These are phyloP conservation scores for Palythoa grandiflora DNA, from an alignment of 92 coral and sea anemone genomes.

Conservation along the genomic window DNA sequence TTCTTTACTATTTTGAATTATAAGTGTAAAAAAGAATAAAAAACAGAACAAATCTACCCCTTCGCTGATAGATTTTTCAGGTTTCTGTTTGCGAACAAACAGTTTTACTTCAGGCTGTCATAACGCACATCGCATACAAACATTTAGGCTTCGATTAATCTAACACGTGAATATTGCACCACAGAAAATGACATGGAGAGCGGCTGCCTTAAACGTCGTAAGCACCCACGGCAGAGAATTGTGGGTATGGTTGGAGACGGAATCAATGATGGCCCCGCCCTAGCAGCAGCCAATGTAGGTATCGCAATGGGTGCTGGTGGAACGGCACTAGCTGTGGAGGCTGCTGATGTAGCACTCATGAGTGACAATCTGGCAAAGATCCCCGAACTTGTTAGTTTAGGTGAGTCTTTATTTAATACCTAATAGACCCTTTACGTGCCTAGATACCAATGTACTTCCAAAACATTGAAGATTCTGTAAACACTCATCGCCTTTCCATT, in stretches of 20 bases:
- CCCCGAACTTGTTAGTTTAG: conserved; percentile 88
- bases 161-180: not conserved
- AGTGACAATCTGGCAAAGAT: conserved; percentile 94
- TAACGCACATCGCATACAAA: too few relatives aligned
- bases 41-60: not conserved
- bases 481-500: too few relatives aligned
- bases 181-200: not conserved
- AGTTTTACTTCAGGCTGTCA: too few relatives aligned
- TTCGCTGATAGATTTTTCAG: too few relatives aligned
- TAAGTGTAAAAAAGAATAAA: too few relatives aligned
- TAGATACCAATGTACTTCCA: too few relatives aligned
- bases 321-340: conserved; percentile 97
- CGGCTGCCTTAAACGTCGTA: conserved; percentile 15
- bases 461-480: too few relatives aligned
- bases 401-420: not conserved
- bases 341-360: conserved; percentile 98
- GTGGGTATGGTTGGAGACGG: conserved; percentile 99
- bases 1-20: not conserved
- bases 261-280: conserved; percentile 99
- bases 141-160: not conserved
- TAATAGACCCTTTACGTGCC: not conserved
- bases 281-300: conserved; percentile 96
- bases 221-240: conserved; percentile 14
- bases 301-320: conserved; percentile 99
- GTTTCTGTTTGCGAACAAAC: too few relatives aligned